A percentile compares a stretch with the other conserved stretches of the same genome.
Evolutionary conservation across 2,113 vertebrate genomes (phyloP).

Genomic region (Pardalotus punctatus): DNA sequence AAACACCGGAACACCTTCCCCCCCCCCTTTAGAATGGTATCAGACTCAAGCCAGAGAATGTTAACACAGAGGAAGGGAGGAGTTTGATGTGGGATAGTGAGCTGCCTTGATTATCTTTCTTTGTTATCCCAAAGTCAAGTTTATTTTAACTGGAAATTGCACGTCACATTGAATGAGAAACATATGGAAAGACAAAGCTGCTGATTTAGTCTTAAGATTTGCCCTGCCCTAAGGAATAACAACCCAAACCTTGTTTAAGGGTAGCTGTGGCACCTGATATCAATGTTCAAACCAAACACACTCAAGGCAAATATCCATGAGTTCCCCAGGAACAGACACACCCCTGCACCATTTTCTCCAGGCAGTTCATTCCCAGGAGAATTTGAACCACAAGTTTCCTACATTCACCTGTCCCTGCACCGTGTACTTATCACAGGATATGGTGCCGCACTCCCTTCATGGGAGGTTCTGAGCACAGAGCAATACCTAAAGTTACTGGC

Average conservation of each 20-base stretch:
- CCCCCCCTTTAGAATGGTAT: background rate
- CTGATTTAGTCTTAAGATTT: background rate
- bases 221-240: background rate
- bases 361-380: background rate
- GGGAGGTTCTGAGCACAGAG: background rate
- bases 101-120: background rate
- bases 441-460: background rate
- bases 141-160: background rate
- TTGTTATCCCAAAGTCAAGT: background rate
- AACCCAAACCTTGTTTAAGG: background rate
- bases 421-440: fast-evolving
- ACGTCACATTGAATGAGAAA: background rate
- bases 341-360: background rate
- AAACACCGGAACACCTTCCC: no score
- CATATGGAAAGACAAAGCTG: background rate
- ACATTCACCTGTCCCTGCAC: background rate
- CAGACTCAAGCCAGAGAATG: background rate
- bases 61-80: background rate
- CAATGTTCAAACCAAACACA: background rate
- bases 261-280: background rate
- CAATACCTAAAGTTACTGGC: background rate
- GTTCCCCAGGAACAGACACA: background rate
- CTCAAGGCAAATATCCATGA: background rate
- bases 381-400: background rate
- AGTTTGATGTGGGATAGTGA: background rate